Base-by-base conservation (phyloP, 1,140 invertebrate species). In the Pemphigus obesinymphae region DNA sequence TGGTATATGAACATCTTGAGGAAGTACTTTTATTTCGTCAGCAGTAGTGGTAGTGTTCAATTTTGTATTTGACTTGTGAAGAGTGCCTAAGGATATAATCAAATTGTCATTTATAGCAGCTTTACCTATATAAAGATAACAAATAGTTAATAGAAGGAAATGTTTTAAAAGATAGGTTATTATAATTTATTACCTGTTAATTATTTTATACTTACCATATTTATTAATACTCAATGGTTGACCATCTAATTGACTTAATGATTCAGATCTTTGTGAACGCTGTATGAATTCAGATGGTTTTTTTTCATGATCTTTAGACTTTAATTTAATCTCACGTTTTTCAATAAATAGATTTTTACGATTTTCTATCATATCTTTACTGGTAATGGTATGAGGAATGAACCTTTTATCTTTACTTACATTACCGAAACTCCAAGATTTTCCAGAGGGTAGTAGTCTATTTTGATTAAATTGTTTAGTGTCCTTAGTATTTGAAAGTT, bases 371-470 rank as follows among this genome's bases (percentile, higher is more conserved):
- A 10, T 0, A 31, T 73, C 70, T 50, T 73, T 50, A 50, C 45
- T 50, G 2, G 70, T 73, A 73, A 23, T 5, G 13, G 70, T 73
- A 50, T 73, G 70, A 73, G 70, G 45, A 73, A 73, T 50, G 31
- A 0, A 2, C 5, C 31, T 73, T 31, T 48, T 31, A 31, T 34
- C 17, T 29, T 7, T 73, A 34, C 3, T 37, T 1, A 1, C 4
- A 31, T 34, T n/a, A n/a, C 1, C 29, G 34, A 50, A 29, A 31
- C 23, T 17, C 50, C 17, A 78, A 26, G 50, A 26, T n/a, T 29
- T 61, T 10, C 13, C 6, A 17, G 26, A 1, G 10, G 40, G 10
- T 11, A 61, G 11, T 31, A 17, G 37, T 34, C 8, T 20, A 40
- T 48, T n/a, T 45, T 20, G 10, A 3, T 61, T 53, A 15, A 37